Conservation (phyloP, 2,113 vertebrate species). For the Galeopterus variegatus region DNA sequence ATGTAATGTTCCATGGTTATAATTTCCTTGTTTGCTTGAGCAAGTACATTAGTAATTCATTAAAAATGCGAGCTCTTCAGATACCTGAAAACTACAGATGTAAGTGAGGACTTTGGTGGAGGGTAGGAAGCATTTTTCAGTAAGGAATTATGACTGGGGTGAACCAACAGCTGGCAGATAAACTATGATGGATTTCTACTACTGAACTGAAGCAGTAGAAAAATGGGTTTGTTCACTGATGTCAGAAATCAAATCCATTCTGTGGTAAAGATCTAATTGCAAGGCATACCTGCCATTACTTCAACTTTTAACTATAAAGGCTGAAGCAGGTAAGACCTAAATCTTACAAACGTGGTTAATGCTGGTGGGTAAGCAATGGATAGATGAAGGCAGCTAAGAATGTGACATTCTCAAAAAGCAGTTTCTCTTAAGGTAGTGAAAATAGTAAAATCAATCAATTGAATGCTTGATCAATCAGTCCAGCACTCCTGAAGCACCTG, state of each 20-base stretch:
- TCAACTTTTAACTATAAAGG: background rate
- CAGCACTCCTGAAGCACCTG: background rate
- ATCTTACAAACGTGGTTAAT: slow-evolving; percentile 10
- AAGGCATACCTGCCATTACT: slow-evolving; percentile 71
- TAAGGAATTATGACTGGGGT: slow-evolving; percentile 80
- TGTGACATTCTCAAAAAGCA: background rate
- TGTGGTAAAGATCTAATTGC: slow-evolving; percentile 79
- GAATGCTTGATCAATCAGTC: slow-evolving; percentile 62
- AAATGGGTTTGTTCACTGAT: slow-evolving; percentile 83
- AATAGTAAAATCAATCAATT: slow-evolving; percentile 66
- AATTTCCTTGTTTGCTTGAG: slow-evolving; percentile 84
- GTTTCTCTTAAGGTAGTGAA: slow-evolving; percentile 52
- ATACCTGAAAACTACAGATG: slow-evolving; percentile 67
- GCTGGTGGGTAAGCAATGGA: background rate
- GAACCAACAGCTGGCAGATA: slow-evolving; percentile 81
- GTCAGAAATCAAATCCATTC: slow-evolving; percentile 84
- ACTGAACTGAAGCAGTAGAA: slow-evolving; percentile 64
- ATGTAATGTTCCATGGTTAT: slow-evolving; percentile 83
- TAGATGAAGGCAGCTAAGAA: slow-evolving; percentile 44
- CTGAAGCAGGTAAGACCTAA: slow-evolving; percentile 16
- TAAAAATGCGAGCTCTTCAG: slow-evolving; percentile 82
- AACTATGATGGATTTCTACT: slow-evolving; percentile 86
- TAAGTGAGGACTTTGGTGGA: slow-evolving; percentile 74
- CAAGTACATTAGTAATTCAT: slow-evolving; percentile 85
- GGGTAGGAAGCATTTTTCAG: slow-evolving; percentile 78